Conservation (phyloP, 2,888 invertebrate genomes). For the Brachyptera risi region DNA sequence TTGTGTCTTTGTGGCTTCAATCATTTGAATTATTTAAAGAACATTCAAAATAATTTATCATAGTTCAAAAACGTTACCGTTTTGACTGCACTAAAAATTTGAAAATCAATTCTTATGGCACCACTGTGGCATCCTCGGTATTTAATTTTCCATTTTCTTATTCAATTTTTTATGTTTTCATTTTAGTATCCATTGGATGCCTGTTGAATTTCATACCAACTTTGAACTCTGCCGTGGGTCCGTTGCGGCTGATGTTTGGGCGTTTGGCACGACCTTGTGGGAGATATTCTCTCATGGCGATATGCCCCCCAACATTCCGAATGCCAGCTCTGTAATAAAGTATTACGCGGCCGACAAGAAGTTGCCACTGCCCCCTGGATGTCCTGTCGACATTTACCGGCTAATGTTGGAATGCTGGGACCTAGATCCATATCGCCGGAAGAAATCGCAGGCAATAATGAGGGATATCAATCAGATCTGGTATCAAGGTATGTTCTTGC, state of each 20-base stretch:
- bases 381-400: constrained; percentile 69
- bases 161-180: not conserved
- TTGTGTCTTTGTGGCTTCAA: too few relatives aligned
- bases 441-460: constrained; percentile 81
- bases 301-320: constrained; percentile 42
- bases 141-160: too few relatives aligned
- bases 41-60: too few relatives aligned
- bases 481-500: constrained; percentile 55
- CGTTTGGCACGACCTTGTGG: constrained; percentile 88
- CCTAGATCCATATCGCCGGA: constrained; percentile 61
- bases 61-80: too few relatives aligned
- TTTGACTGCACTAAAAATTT: too few relatives aligned
- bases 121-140: too few relatives aligned
- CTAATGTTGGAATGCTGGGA: constrained; percentile 82
- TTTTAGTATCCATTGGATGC: constrained; percentile 84
- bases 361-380: constrained; percentile 61
- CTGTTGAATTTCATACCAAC: constrained; percentile 73
- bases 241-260: constrained; percentile 81
- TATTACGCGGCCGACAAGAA: constrained; percentile 65
- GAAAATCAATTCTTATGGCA: too few relatives aligned
- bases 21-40: too few relatives aligned
- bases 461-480: constrained; percentile 77
- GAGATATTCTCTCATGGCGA: constrained; percentile 82
- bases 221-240: constrained; percentile 63
- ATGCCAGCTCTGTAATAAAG: constrained; percentile 44